Base-by-base conservation (phyloP, 2,113 vertebrate genomes). In the Heterotis niloticus region DNA sequence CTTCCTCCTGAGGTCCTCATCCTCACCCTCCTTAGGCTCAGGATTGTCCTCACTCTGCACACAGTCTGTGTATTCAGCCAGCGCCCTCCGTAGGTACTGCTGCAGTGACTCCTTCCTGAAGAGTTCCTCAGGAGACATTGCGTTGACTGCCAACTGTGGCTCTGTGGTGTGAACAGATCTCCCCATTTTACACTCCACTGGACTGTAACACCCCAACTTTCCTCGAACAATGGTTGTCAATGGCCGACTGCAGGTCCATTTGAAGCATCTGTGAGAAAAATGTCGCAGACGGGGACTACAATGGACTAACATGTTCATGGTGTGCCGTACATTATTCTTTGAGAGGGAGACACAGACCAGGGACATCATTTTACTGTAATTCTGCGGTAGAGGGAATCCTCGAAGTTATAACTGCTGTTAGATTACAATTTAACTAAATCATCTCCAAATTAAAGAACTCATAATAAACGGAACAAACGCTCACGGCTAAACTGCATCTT, bases 101-200 rank as follows among this genome's bases (percentile, higher is more conserved):
- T 87, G 87, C 24, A 94, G 73, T 5, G 91, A 89, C 52, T 23
- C 87, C 64, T 65, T 88, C 16, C 54, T 80, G 67, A 94, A 93
- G 18, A 92, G 81, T 68, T 92, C 91, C 0, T 94, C 88, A 64
- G 80, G 77, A 0, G 90, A 85, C 51, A 90, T 68, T 14, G 92
- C 20, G 79, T 84, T 90, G 13, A 78, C 65, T 52, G 75, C 73
- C 82, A 84, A 71, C n/a, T 67, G 14, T 0, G 86, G 20, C 56
- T 71, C 28, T 4, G 69, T 28, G 0, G 79, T 78, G 26, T 91
- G 88, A 51, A 92, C 28, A 62, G 62, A 17, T 80, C 86, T 87
- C 34, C 60, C 54, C 34, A 34, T 65, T 54, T 28, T 28, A 20
- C 11, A 10, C 7, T 20, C 11, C 10, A 54, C 60, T 16, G 0